Base-by-base conservation (phyloP, 2,797 vertebrate genomes). In the Florisuga fusca region DNA sequence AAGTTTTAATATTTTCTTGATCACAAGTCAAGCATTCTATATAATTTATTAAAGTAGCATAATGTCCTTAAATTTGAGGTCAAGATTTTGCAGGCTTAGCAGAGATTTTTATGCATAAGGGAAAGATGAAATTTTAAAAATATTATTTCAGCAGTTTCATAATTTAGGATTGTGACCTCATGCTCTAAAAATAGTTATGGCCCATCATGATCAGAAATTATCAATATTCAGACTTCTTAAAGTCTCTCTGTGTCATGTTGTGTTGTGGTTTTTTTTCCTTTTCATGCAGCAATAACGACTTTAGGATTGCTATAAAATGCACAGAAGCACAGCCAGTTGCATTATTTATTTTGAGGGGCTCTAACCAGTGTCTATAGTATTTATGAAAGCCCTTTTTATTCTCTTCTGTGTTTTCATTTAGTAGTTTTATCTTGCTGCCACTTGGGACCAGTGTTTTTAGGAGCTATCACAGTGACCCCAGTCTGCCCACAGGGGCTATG, bases 51-150 rank as follows among this genome's bases (percentile, higher is more conserved):
- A 68, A 97, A 97, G 87, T 91, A 86, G 90, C 85, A 81, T 94
- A 92, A 91, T 94, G 96, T 97, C 97, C 96, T 96, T 96, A 97
- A 73, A 94, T 96, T 95, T 94, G 96, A 97, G 97, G 97, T 97
- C 97, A 97, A 92, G 85, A 96, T 97, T 96, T 91, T 96, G 94
- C 94, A 93, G 95, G 91, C 94, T 89, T 97, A 96, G 95, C 97
- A 95, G 85, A 96, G 95, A 92, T 94, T 96, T 95, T 96, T 95
- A 88, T 95, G 92, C 94, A 93, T 95, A 96, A 96, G 95, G 94
- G 95, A 97, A 97, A 97, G 95, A 95, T 96, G 92, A 97, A 97
- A 95, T 96, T 97, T 95, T 59, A 87, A 97, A 97, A 97, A 97
- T 94, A 97, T 95, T 97, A 97, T 96, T 97, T 97, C 96, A 97